Base-by-base conservation (phyloP, 2,113 vertebrate genomes). In the Phyllostomus discolor region DNA sequence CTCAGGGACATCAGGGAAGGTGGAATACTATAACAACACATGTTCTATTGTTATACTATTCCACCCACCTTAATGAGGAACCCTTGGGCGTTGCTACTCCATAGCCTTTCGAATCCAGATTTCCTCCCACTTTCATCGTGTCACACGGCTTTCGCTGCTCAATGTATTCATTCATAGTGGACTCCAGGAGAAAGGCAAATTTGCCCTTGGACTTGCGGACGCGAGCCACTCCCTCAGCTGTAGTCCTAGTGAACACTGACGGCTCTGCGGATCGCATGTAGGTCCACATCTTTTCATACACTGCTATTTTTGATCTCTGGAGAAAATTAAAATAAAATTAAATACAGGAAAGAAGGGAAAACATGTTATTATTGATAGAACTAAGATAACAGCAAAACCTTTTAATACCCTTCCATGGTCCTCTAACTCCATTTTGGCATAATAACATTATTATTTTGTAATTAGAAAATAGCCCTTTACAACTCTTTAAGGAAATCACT, bases 61-160 rank as follows among this genome's bases (percentile, higher is more conserved):
- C 99, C 99, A 99, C 99, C 99, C 99, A 99, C 99, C 99, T 99
- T 99, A 99, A 99, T 99, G 99, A 99, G 98, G 99, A 99, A 99
- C 99, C 99, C 99, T 99, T 99, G 97, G 99, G 99, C 94, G 99
- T 99, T 64, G 99, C 99, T 98, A 99, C 99, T 96, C 99, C 99
- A 90, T 99, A 99, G 98, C 99, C 99, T 99, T 99, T 99, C 82
- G 99, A 99, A 99, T 99, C 99, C 99, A 99, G 99, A 98, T 99
- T 99, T 97, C 99, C 99, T 98, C 99, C 99, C 98, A 99, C 99
- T 99, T 99, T 99, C 99, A 99, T 99, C 94, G 99, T 99, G 98
- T 99, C 99, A 95, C 99, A 99, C 0, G 99, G 99, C 98, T 99
- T 99, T 97, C 99, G 99, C 96, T 99, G 99, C 98, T 99, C 99